Evolutionary conservation across 2,888 invertebrate species (phyloP), one percentile per base, ranked within the genome.

Genomic region (Rapana venosa): DNA sequence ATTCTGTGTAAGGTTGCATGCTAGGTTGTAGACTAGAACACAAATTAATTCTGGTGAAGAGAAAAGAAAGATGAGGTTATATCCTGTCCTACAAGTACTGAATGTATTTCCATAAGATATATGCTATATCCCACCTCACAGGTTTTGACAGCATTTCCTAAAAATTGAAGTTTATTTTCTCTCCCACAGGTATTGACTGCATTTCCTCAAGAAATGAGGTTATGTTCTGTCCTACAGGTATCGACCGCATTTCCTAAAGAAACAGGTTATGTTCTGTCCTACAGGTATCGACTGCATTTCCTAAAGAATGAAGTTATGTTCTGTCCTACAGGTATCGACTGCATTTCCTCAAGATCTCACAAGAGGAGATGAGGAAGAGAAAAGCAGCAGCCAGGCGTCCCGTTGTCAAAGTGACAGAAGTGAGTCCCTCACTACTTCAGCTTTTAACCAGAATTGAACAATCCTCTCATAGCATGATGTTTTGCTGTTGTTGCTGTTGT

Each of bases 331-430:
- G 96, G 92, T 99, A 98, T 95, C 97, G 98, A 0, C 96, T 99
- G 35, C 98, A 98, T 95, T 98, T 98, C 96, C 97, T 98, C 94
- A 97, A 97, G 93, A 98, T 99, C 95, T 97, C 97, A 0, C 97
- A 97, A 91, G 97, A 97, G 88, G 98, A 98, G 94, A 95, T 98
- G 0, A 96, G 96, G 83, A 96, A 97, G 93, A 97, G 97, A 93
- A 98, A 97, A 94, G 97, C 98, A 94, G 96, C 97, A 61, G 98
- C 98, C 13, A 91, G 92, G 89, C 91, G 92, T 58, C 94, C 94
- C 0, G 92, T 94, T 47, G 70, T 87, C 15, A 86, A 89, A 17
- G 88, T 95, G 13, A 91, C 93, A 81, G 93, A 94, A 93, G 94
- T 94, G 58, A 47, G 56, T 0, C 61, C 26, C 17, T 66, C 1